A percentile compares a stretch with the other conserved stretches of the same genome.
Evolutionary conservation across 1,140 invertebrate genomes (phyloP).

Genomic region (Sycophaga agraensis): DNA sequence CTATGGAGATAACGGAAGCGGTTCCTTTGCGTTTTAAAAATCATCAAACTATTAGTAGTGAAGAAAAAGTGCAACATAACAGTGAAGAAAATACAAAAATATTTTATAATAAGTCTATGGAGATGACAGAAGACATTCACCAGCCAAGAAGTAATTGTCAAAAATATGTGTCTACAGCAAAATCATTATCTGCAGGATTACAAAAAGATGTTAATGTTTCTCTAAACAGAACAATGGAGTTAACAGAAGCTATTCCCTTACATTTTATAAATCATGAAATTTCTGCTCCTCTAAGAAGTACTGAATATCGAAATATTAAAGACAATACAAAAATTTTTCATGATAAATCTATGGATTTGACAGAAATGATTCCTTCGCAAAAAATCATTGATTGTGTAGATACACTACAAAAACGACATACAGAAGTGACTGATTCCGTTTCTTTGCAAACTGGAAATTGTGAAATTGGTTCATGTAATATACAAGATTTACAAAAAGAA

Average conservation of each 20-base stretch:
- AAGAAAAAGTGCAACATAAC: neutral
- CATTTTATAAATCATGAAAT: neutral
- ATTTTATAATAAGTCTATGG: constrained; percentile 24
- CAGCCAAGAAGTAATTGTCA: neutral
- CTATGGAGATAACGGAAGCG: constrained; percentile 13
- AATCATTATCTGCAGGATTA: too few species aligned
- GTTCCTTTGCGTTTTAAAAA: neutral
- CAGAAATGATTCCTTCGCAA: neutral
- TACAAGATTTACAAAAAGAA: too few species aligned
- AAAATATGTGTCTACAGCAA: too few species aligned
- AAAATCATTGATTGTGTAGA: too few species aligned
- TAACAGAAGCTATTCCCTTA: neutral
- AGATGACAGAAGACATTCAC: neutral
- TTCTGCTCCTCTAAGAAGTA: neutral
- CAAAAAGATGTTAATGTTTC: constrained; percentile 4
- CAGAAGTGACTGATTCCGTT: constrained; percentile 13
- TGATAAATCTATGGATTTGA: neutral
- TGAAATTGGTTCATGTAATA: neutral
- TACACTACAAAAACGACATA: too few species aligned
- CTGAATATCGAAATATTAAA: neutral
- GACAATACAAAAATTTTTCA: neutral
- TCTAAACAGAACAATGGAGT: neutral
- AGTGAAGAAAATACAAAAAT: neutral
- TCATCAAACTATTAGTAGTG: neutral
- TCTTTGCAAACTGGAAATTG: neutral